Evolutionary conservation across 35 echinoderm and acorn worm species (phyloP).

Genomic region (Chiridota heheva): DNA sequence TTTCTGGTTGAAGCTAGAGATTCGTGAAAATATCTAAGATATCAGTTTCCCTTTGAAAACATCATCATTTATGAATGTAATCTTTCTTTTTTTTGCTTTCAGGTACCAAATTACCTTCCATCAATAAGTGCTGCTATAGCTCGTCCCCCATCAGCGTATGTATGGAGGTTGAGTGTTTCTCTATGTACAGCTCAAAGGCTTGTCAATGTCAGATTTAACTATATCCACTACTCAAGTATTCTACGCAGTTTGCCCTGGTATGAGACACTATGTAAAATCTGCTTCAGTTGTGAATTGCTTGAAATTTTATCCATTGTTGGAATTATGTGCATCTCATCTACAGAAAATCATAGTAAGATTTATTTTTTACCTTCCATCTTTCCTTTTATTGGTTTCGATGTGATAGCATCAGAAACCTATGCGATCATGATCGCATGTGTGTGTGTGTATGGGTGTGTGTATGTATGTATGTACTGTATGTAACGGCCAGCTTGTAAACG

Average conservation of each 20-base stretch:
- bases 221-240: constrained; percentile 38
- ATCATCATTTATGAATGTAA: too few relatives aligned
- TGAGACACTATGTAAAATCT: constrained; percentile 31
- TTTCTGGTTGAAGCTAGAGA: too few relatives aligned
- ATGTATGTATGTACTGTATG: too few relatives aligned
- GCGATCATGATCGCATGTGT: too few relatives aligned
- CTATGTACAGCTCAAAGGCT: constrained; percentile 37
- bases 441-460: too few relatives aligned
- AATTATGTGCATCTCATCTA: constrained; percentile 55
- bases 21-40: too few relatives aligned
- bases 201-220: constrained; percentile 37
- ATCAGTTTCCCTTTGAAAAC: too few relatives aligned
- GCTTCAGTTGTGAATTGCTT: constrained; percentile 49
- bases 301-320: constrained; percentile 62
- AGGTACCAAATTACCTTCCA: constrained; percentile 73
- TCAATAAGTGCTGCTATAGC: constrained; percentile 69
- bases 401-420: too few relatives aligned
- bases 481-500: too few relatives aligned
- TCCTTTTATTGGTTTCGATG: too few relatives aligned
- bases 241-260: background rate
- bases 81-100: background rate
- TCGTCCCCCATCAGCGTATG: constrained; percentile 50
- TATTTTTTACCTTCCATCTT: background rate
- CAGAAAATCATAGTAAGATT: constrained; percentile 60
- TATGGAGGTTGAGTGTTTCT: constrained; percentile 55